Conservation (phyloP, 2,113 vertebrate species). For the Seriola aureovittata region DNA sequence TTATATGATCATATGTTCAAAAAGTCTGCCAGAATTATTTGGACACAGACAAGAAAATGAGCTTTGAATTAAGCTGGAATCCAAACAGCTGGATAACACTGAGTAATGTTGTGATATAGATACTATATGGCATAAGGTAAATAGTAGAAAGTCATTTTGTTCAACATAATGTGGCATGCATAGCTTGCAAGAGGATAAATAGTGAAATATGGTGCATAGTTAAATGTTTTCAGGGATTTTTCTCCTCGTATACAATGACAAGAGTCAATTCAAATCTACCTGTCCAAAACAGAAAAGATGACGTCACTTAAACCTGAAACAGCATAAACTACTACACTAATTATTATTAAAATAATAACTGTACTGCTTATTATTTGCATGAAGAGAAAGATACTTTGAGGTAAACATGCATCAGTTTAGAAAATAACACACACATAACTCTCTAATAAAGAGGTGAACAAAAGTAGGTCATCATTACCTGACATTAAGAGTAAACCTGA, state of each 20-base stretch:
- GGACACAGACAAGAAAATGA: too few species aligned
- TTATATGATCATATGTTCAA: too few species aligned
- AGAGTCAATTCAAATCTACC: neutral
- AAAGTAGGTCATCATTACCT: conserved; percentile 71
- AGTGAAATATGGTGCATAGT: neutral
- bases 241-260: neutral
- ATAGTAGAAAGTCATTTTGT: neutral
- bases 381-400: neutral
- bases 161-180: neutral
- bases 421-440: neutral
- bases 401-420: neutral
- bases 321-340: neutral
- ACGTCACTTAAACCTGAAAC: conserved; percentile 1
- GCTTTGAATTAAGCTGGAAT: neutral
- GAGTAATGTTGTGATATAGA: neutral
- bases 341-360: neutral
- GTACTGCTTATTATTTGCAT: neutral
- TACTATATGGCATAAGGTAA: neutral
- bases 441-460: neutral
- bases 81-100: neutral
- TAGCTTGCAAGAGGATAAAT: neutral
- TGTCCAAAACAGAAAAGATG: neutral
- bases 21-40: too few species aligned
- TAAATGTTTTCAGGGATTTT: neutral
- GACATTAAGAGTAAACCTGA: conserved; percentile 62